Evolutionary conservation across 2,797 vertebrate species (phyloP).

Genomic region (Erithacus rubecula): DNA sequence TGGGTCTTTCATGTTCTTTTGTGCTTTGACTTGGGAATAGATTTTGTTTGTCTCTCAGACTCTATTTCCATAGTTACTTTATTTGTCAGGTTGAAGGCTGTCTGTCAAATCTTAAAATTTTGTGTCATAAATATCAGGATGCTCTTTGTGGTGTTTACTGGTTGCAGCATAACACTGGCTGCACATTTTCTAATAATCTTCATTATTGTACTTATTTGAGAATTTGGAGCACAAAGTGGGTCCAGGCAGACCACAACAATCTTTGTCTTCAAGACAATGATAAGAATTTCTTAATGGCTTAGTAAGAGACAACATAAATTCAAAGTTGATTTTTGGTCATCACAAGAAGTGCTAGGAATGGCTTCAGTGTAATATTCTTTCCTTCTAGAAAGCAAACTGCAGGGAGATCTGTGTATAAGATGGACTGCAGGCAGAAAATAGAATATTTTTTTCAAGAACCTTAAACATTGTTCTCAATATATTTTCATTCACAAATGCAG

Average conservation of each 20-base stretch:
- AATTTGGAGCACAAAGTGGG: conserved; percentile 8
- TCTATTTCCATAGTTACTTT: not conserved
- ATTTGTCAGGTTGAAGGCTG: not conserved
- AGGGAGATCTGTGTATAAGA: not conserved
- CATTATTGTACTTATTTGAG: conserved; percentile 34
- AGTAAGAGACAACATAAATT: not conserved
- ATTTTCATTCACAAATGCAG: not conserved
- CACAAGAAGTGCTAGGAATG: not conserved
- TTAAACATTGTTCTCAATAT: not conserved
- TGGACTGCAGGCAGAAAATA: not conserved
- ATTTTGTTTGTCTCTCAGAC: not conserved
- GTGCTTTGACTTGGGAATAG: not conserved
- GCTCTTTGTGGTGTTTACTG: not conserved
- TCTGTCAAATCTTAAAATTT: not conserved
- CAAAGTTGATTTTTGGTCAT: conserved; percentile 22
- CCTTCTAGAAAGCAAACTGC: not conserved
- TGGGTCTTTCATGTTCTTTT: not conserved
- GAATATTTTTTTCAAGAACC: not conserved
- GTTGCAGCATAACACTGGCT: not conserved
- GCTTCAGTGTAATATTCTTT: conserved; percentile 16
- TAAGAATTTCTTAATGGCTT: conserved; percentile 60
- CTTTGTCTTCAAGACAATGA: conserved; percentile 27
- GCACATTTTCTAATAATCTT: conserved; percentile 16
- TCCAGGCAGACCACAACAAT: conserved; percentile 45
- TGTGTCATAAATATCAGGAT: not conserved